Evolutionary conservation across 1,140 invertebrate species (phyloP), one percentile per base, ranked within the genome.

Genomic region (Anoplolepis gracilipes): DNA sequence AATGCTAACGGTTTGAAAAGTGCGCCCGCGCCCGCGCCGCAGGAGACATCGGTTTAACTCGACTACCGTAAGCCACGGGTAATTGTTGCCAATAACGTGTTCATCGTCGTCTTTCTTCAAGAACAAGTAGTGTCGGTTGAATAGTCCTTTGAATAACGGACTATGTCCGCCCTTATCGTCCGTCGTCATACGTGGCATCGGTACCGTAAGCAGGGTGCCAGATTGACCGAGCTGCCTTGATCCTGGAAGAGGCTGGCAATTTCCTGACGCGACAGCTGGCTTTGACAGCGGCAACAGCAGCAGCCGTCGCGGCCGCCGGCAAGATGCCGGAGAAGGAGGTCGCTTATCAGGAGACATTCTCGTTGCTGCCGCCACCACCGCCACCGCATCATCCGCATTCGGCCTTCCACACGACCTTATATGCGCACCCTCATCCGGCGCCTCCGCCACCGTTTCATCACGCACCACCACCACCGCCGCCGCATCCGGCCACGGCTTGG

Each of bases 241-340:
- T 90, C 87, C 84, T 90, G 84, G 85, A 90, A 75, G 69, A 86
- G 57, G 75, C 64, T 16, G 70, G 55, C 65, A 69, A 53, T n/a
- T 85, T 61, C 10, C 55, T 85, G 86, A 77, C 82, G 70, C 78
- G 49, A 42, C 82, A 85, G 59, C 59, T 78, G 85, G 76, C 62
- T 42, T 33, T 81, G 39, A 78, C 77, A 89, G 73, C 75, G 53
- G 67, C 73, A 36, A 53, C 84, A 42, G 36, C 73, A 69, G 75
- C 67, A 49, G 42, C 62, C 19, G 28, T 25, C 13, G 78, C 85
- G 36, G 67, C 77, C 30, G 79, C 69, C 46, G 49, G 42, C 85
- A 87, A 81, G 78, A 95, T 95, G 94, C 94, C 94, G 73, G 94
- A 95, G 77, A 95, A 95, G 90, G 94, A 95, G 89, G 94, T 95